phyloP scores from a whole-genome alignment of 2,888 invertebrate species.

The Leistus spinibarbis region DNA sequence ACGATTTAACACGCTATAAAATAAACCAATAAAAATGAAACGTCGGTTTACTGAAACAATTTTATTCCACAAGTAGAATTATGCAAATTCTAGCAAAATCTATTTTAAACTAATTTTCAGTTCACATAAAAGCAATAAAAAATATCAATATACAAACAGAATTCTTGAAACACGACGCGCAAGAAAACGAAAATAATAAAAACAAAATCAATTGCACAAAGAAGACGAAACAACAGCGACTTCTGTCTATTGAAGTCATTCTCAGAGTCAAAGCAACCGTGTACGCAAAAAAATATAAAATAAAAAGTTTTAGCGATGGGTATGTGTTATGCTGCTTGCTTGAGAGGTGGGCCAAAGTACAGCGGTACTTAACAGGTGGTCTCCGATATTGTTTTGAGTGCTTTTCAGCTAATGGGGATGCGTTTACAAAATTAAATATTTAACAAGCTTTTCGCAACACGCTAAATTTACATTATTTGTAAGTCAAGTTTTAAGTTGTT shows the following conservation, averaged over 20 bases:
- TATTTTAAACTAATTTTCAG: not conserved
- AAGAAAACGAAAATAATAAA: not conserved
- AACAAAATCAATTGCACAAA: no score
- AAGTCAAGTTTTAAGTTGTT: not conserved
- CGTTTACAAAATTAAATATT: not conserved
- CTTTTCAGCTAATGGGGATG: not conserved
- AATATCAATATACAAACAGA: not conserved
- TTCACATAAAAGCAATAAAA: not conserved
- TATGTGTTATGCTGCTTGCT: not conserved
- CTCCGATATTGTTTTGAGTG: not conserved
- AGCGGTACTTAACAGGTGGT: conserved; percentile 23
- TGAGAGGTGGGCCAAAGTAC: conserved; percentile 11
- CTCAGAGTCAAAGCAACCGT: not conserved
- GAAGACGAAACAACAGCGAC: no score
- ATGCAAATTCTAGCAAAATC: not conserved
- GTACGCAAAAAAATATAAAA: not conserved
- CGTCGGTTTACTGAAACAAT: not conserved
- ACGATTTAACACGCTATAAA: not conserved
- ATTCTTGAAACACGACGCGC: not conserved
- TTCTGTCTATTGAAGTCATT: no score
- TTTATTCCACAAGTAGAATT: not conserved
- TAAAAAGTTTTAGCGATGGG: not conserved
- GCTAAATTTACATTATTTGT: not conserved
- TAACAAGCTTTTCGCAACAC: not conserved
- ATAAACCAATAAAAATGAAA: not conserved